Base-by-base conservation (phyloP, 2,113 vertebrate genomes). In the Pungitius pungitius region DNA sequence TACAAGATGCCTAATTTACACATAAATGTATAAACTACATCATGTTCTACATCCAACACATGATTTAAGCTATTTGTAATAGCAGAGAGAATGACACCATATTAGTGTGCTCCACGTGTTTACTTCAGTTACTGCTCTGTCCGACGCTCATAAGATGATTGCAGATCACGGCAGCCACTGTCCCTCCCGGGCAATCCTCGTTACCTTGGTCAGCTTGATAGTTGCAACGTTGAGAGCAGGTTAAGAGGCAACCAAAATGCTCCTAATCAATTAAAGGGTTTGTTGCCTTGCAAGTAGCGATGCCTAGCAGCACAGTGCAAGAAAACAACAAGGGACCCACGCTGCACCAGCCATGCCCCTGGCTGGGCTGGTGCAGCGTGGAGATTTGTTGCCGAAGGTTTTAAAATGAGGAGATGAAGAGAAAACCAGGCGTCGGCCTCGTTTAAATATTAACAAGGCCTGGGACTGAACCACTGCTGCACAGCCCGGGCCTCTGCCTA, bases 391-490 rank as follows among this genome's bases (percentile, higher is more conserved):
- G 70, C 82, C 35, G 59, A 69, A 75, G 87, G 87, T 89, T 90
- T 35, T 3, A 35, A 86, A 90, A 88, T 55, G 77, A 89, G 81
- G 84, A 83, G 85, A 90, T 62, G 67, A 71, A 79, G 81, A 77
- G 76, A 55, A 72, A 83, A 76, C 47, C 51, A 66, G 73, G 45
- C 80, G 61, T 80, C 78, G 81, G 81, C 84, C 80, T 71, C 62
- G 82, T 81, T 91, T 76, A 91, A 91, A 92, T 91, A 92, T 91
- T 90, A 89, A 92, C 83, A 85, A 89, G 83, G 69, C 81, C 13
- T 9, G 84, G 78, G 86, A 85, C 75, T 43, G 64, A 35, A 51
- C 54, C 49, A 64, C 6, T 35, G 75, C 79, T 57, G 68, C 76
- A 79, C 60, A 66, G 72, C 69, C 33, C 54, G 57, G 75, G 79